Evolutionary conservation across 2,113 vertebrate genomes (phyloP).

Genomic region (Pardalotus punctatus): DNA sequence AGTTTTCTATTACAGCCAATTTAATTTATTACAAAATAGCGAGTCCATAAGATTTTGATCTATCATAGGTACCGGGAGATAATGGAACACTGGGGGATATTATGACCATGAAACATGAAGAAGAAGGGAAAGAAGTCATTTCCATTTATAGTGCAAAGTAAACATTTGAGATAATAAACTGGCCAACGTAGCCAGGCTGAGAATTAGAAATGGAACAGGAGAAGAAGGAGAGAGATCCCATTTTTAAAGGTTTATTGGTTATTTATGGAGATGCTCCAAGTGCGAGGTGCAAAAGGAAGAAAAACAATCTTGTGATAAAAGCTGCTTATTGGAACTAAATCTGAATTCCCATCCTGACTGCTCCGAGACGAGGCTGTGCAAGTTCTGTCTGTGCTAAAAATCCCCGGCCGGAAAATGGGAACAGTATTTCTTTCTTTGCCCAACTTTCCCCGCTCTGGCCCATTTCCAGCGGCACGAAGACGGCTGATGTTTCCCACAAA

Average conservation of each 20-base stretch:
- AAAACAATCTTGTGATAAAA: slow-evolving; percentile 16
- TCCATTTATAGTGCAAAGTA: slow-evolving; percentile 58
- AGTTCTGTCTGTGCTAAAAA: not conserved
- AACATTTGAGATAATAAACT: slow-evolving; percentile 62
- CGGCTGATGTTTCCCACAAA: rapidly evolving
- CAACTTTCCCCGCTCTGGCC: not conserved
- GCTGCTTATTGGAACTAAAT: slow-evolving; percentile 9
- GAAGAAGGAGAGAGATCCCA: not conserved
- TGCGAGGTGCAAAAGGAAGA: not conserved
- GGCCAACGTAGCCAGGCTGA: not conserved
- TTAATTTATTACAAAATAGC: slow-evolving; percentile 40
- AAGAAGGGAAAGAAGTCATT: slow-evolving; percentile 19
- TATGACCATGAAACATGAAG: slow-evolving; percentile 33
- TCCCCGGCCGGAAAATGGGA: not conserved
- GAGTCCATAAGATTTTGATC: slow-evolving; percentile 30
- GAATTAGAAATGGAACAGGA: slow-evolving; percentile 8
- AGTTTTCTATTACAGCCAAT: slow-evolving; percentile 34
- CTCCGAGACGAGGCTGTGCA: not conserved
- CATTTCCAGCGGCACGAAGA: not conserved
- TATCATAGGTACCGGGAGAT: slow-evolving; percentile 5
- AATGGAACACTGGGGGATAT: slow-evolving; percentile 18
- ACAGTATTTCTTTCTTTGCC: not conserved
- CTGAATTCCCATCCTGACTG: not conserved
- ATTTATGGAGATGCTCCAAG: not conserved
- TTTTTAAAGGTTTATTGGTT: slow-evolving; percentile 3